A percentile compares a stretch with the other conserved stretches of the same genome.
Conservation (phyloP, 2,888 invertebrate species). For the Cactoblastis cactorum region DNA sequence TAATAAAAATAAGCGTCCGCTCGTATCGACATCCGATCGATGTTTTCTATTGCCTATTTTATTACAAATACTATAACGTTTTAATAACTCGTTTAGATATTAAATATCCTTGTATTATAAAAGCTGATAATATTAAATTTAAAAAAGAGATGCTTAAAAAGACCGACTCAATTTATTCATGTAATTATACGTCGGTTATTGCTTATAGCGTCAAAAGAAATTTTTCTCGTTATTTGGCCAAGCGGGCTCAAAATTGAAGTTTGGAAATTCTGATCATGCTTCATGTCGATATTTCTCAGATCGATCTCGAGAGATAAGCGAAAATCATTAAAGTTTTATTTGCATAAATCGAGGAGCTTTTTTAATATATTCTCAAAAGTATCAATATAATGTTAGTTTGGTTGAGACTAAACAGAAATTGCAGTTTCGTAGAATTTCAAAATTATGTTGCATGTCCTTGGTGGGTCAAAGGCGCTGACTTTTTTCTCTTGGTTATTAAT, state of each 20-base stretch:
- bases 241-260: constrained; percentile 32
- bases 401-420: neutral
- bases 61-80: neutral
- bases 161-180: constrained; percentile 1
- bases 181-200: constrained; percentile 12
- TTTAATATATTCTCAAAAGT: constrained; percentile 29
- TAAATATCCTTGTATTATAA: constrained; percentile 4
- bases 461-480: constrained; percentile 43
- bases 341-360: constrained; percentile 48
- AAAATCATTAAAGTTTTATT: constrained; percentile 51
- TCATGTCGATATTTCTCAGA: constrained; percentile 46
- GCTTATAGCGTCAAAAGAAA: constrained; percentile 5
- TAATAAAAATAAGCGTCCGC: constrained; percentile 11
- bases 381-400: neutral
- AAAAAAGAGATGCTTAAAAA: neutral
- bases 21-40: constrained; percentile 1
- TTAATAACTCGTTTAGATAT: neutral
- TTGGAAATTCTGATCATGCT: constrained; percentile 53
- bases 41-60: constrained; percentile 10
- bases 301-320: constrained; percentile 51
- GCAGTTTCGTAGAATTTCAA: constrained; percentile 46
- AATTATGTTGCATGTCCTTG: constrained; percentile 50
- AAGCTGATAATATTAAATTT: neutral
- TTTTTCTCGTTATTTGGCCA: constrained; percentile 33
- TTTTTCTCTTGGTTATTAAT: constrained; percentile 55